Evolutionary conservation across 2,797 vertebrate species (phyloP), one percentile per base, ranked within the genome.

Genomic region (Ctenochaetus hawaiiensis): DNA sequence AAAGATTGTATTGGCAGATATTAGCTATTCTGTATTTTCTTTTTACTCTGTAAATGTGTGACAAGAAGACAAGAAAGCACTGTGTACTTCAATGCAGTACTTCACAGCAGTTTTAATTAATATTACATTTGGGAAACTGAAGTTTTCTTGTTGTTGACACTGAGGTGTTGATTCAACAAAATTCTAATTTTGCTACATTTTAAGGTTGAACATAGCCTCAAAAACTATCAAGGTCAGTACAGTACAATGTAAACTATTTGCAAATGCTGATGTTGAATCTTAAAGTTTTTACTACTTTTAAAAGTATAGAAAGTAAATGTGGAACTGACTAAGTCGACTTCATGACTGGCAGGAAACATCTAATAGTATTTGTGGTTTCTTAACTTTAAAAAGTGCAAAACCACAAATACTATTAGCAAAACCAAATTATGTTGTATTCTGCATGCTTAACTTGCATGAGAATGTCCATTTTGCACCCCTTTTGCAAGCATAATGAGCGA

Each of bases 91-190:
- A 18, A 37, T 4, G 14, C 20, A 39, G 39, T 69, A n/a, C 30
- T 22, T 8, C 37, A 41, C 12, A 44, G 6, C 5, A 39, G 64
- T 37, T 0, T 3, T n/a, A 18, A 62, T 16, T 56, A 41, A 26
- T 30, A 30, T 48, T 43, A 45, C 16, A 1, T 68, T 52, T 54
- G 37, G n/a, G 63, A 11, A 51, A 2, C 9, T 51, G 34, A 34
- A 66, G 44, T 49, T 73, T 65, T 20, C 44, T 58, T 57, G 2
- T 26, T 43, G 54, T 14, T 44, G 37, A 69, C 43, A 30, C 5
- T 12, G 22, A 60, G 37, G 6, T 41, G 0, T 2, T 9, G 54
- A 47, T 47, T 47, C 3, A 41, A 51, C 18, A 41, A 64, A 14
- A 60, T 20, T 45, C 1, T 23, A 6, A 53, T 54, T 43, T 23